Base-by-base conservation (phyloP, 2,888 invertebrate species). In the Polydrusus pterygomalis region DNA sequence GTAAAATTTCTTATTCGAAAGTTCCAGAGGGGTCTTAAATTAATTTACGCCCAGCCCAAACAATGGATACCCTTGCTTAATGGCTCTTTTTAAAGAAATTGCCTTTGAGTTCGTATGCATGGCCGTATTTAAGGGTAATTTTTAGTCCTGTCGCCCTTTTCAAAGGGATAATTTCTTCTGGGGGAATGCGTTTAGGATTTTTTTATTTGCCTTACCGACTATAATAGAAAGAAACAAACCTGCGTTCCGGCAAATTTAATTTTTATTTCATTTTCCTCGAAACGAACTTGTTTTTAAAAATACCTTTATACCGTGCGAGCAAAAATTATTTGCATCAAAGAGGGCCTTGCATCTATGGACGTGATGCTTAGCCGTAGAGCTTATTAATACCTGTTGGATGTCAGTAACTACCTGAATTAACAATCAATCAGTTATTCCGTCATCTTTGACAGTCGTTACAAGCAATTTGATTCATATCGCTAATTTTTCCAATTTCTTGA, bases 21-120 rank as follows among this genome's bases (percentile, higher is more conserved):
- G 71, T 71, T 76, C 75, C 75, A 75, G 70, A 49, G 72, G 76
- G 76, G 72, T 58, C 77, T 72, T 69, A 73, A 77, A 73, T 77
- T 77, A 77, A 77, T 77, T 77, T 77, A 77, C 72, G 76, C 77
- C 73, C 77, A 73, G 68, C 77, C 73, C 73, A 73, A 77, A 77
- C 73, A 77, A 77, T 77, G 77, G 73, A 72, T 76, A 76, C 76
- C 76, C 75, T 75, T 71, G 67, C 62, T 72, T 76, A 72, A 76
- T 76, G 75, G 75, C 72, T 56, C 72, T 77, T 77, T 77, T 77
- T 73, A 64, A 72, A 75, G 75, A 56, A 75, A 75, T 75, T 75
- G 75, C 75, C 75, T 75, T 75, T 71, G 71, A 70, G 67, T 75
- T 67, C 71, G 56, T 71, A 75, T 75, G 75, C 71, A 62, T 67